Base-by-base conservation (phyloP, 64 coral and sea anemone species). In the Dendrophyllia cribrosa region DNA sequence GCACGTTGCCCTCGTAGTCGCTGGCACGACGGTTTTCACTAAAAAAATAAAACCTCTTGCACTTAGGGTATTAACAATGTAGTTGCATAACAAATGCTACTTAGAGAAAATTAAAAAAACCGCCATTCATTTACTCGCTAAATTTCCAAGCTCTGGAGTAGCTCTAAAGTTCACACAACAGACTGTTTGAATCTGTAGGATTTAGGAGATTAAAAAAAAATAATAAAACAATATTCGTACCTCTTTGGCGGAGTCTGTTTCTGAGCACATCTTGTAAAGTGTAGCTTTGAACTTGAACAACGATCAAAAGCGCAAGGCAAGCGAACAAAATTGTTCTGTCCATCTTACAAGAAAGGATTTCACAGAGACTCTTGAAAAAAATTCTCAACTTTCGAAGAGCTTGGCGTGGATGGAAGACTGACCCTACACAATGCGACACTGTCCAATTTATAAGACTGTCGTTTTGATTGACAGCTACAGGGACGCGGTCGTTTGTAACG, bases 401-500 rank as follows among this genome's bases (percentile, higher is more conserved):
- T 43, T 26, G 6, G 44, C 17, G 26, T 2, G 59, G 4, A 17
- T 49, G 20, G 6, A 19, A 3, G 34, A 50, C 48, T 65, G 46
- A 22, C 19, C 12, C 10, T 2, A 50, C 5, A 22, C 62, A 67
- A 23, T 21, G 46, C 16, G 80, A 23, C 44, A 15, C 46, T 64
- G 10, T 60, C 7, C 5, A 66, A 47, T 46, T 68, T 67, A 67
- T 80, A 43, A 6, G 23, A 1, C 62, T 67, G 9, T 21, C 47
- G 12, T 11, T 59, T 84, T 84, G 80, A 84, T 84, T 84, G 80
- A 84, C 80, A 84, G 14, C 9, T 15, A 26, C 2, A n/a, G n/a
- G 8, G n/a, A 84, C 43, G 80, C 44, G 80, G 62, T 12, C 17
- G 45, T 4, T 55, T 24, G 0, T 26, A 77, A 55, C 80, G 47